Conservation (phyloP, 1,140 invertebrate species). For the Drosophila pachea region DNA sequence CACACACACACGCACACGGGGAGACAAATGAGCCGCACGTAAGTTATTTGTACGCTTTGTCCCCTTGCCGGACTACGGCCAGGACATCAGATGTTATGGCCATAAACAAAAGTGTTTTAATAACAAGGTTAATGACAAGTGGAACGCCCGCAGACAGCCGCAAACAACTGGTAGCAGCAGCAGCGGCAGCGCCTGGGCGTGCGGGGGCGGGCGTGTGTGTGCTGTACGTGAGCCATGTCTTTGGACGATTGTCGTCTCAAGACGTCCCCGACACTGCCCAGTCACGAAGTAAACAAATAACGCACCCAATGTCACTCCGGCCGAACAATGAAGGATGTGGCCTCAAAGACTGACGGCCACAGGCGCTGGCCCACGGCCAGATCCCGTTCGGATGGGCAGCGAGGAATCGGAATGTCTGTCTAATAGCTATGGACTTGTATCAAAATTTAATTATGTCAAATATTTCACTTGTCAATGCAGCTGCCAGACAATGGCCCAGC, state of each 20-base stretch:
- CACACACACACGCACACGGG: no score
- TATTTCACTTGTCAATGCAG: slow-evolving; percentile 73
- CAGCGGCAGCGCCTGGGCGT: neutral
- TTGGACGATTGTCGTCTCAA: slow-evolving; percentile 16
- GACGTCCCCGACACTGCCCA: slow-evolving; percentile 16
- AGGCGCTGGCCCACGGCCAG: slow-evolving; percentile 17
- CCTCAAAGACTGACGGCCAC: neutral
- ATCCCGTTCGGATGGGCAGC: slow-evolving; percentile 13
- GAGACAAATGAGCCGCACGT: slow-evolving; percentile 75
- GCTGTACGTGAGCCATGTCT: slow-evolving; percentile 52
- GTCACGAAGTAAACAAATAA: slow-evolving; percentile 43
- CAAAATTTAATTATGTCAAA: slow-evolving; percentile 77
- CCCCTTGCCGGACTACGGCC: slow-evolving; percentile 8
- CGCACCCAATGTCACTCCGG: slow-evolving; percentile 34
- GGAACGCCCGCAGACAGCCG: slow-evolving; percentile 54
- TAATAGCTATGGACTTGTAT: slow-evolving; percentile 72
- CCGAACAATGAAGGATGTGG: neutral
- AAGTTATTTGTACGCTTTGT: slow-evolving; percentile 70
- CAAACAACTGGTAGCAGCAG: slow-evolving; percentile 13
- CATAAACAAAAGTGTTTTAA: slow-evolving; percentile 78
- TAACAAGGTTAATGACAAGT: slow-evolving; percentile 79
- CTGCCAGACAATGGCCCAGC: slow-evolving; percentile 20
- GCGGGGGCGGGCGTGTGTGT: neutral
- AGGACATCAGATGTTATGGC: slow-evolving; percentile 76
- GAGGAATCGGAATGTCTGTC: slow-evolving; percentile 28